Base-by-base conservation (phyloP, 92 coral and sea anemone genomes). In the Heliopora coerulea region DNA sequence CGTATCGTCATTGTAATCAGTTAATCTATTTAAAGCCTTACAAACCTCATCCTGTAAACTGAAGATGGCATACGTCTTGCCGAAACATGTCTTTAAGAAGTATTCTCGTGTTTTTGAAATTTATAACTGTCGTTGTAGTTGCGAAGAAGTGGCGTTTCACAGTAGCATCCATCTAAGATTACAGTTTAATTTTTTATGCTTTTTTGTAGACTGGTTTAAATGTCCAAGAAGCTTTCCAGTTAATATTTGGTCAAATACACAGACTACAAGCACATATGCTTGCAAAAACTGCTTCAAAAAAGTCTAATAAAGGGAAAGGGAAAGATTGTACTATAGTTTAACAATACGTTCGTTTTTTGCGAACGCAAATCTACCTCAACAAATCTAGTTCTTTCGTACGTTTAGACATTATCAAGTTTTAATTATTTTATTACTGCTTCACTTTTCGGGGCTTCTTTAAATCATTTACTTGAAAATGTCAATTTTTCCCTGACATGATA, bases 171-270 rank as follows among this genome's bases (percentile, higher is more conserved):
- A n/a, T n/a, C n/a, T 56, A 0, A 35, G 21, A 30, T 0, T 6
- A 8, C 21, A 29, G 12, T 24, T 26, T 21, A 69, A 31, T 54
- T 25, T 19, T 57, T 40, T n/a, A 26, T 59, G 15, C 57, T 8
- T 34, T 54, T 21, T 57, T 41, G 1, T 83, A 92, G 97, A 92
- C 97, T 79, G 97, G 97, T 18, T 65, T 92, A 50, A 92, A 92
- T 54, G 88, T 89, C 13, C 91, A 83, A 82, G 96, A 92, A 76
- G 63, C 90, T 75, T 92, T 92, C 74, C 96, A 92, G 59, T 67
- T 92, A 30, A 92, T 92, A 89, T 89, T 89, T 96, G 86, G 87
- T 27, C 97, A 92, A 57, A 92, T 92, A 32, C 92, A 92, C 50
- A 84, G 91, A 63, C 87, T 92, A 34, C 89, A 92, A 44, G 96